Percentiles rank a stretch among this genome's conserved stretches.
Evolutionary conservation across 2,888 invertebrate genomes (phyloP).

Genomic region (Pardosa pseudoannulata): DNA sequence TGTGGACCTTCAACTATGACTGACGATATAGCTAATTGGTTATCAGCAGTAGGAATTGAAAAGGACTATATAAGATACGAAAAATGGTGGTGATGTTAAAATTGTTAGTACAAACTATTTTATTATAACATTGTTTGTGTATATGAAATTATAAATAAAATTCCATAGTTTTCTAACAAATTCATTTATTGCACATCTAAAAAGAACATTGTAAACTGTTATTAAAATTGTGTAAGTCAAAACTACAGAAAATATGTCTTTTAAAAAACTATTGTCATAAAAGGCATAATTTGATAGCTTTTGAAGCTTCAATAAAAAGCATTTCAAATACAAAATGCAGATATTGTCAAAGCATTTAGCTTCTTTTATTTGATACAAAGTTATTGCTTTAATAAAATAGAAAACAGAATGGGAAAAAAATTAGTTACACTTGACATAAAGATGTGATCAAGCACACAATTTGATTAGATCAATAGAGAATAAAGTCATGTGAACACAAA

Average conservation of each 20-base stretch:
- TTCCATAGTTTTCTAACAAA: neutral
- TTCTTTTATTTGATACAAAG: neutral
- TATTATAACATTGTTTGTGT: neutral
- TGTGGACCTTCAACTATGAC: conserved; percentile 76
- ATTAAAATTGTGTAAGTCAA: neutral
- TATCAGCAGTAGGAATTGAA: conserved; percentile 73
- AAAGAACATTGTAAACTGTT: conserved; percentile 3
- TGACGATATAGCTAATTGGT: conserved; percentile 63
- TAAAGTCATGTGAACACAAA: too few species aligned
- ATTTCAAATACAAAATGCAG: neutral
- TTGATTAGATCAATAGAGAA: too few species aligned
- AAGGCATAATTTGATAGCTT: conserved; percentile 9
- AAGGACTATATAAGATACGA: conserved; percentile 60
- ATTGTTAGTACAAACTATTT: neutral
- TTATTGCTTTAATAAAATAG: conserved; percentile 3
- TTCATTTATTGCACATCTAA: conserved; percentile 15
- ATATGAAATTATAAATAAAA: neutral
- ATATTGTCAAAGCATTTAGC: neutral
- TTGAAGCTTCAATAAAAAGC: conserved; percentile 1
- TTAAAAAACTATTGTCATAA: conserved; percentile 6
- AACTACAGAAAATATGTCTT: conserved; percentile 6
- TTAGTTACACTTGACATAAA: too few species aligned
- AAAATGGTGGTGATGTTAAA: conserved; percentile 67
- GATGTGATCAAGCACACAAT: too few species aligned
- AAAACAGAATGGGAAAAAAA: too few species aligned